Percentiles rank a stretch among this genome's conserved stretches.
These are phyloP conservation scores for Scaptomyza tumidula DNA, from an alignment of 2,888 invertebrate genomes.

Conservation along the genomic window DNA sequence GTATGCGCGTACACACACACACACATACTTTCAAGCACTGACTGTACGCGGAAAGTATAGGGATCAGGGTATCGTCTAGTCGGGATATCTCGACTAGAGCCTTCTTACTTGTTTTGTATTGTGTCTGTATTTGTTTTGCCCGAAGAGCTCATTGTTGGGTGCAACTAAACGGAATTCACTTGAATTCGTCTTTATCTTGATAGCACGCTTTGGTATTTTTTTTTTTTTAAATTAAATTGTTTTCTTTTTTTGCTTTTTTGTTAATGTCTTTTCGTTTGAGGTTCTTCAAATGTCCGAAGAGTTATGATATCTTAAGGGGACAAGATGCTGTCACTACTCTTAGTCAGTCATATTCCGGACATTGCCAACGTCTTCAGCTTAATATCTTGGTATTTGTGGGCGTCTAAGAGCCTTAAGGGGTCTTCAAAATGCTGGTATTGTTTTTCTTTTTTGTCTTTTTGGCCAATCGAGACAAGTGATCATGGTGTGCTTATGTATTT, in stretches of 20 bases:
- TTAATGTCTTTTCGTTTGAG: constrained; percentile 5
- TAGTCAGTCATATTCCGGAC: constrained; percentile 12
- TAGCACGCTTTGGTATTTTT: constrained; percentile 50
- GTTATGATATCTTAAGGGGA: constrained; percentile 26
- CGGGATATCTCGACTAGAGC: no score
- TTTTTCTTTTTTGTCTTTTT: constrained; percentile 8
- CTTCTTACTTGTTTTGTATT: no score
- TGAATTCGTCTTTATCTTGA: constrained; percentile 75
- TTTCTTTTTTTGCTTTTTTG: neutral
- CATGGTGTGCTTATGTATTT: constrained; percentile 15
- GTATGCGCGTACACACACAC: no score
- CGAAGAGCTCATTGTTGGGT: constrained; percentile 19
- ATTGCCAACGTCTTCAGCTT: neutral
- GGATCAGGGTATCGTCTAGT: no score
- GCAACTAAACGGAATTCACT: constrained; percentile 60
- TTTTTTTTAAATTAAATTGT: neutral
- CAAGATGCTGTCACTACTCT: constrained; percentile 18
- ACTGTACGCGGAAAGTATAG: no score
- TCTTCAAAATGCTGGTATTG: constrained; percentile 25
- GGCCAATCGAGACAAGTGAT: constrained; percentile 28
- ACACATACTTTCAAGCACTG: no score
- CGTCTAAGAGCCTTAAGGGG: constrained; percentile 17
- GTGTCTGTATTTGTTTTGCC: constrained; percentile 32
- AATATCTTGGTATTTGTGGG: constrained; percentile 27
- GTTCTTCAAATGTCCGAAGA: constrained; percentile 29